Percentiles rank a stretch among this genome's conserved stretches.
Evolutionary conservation across 2,888 invertebrate species (phyloP).

Genomic region (Leptinotarsa rubiginosa): DNA sequence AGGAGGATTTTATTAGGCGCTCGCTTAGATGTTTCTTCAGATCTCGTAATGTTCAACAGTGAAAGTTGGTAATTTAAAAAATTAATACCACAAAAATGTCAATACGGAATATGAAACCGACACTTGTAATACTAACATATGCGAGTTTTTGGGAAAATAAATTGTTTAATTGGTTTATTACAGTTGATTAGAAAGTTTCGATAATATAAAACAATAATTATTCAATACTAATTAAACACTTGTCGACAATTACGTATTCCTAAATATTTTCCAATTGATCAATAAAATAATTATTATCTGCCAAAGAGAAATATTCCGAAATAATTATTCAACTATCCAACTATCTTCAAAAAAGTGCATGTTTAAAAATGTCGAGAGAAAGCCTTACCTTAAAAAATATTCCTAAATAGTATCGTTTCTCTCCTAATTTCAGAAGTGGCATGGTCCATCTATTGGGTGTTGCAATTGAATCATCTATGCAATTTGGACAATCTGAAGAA

Average conservation of each 20-base stretch:
- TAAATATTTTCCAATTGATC: too few species aligned
- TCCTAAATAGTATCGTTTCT: slow-evolving; percentile 90
- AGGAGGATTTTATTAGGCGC: neutral
- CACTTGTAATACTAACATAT: neutral
- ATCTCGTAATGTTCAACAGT: neutral
- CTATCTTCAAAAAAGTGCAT: too few species aligned
- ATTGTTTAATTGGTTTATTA: slow-evolving; percentile 1
- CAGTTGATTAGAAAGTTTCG: slow-evolving; percentile 5
- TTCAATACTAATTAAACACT: neutral
- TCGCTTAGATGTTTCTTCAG: neutral
- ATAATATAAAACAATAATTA: neutral
- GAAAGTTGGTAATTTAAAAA: neutral
- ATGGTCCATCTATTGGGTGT: slow-evolving; percentile 86
- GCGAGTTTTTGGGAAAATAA: neutral
- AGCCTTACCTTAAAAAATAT: slow-evolving; percentile 87
- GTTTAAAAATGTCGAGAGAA: neutral
- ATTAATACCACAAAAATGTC: neutral
- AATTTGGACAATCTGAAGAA: slow-evolving; percentile 82
- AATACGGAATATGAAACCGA: neutral
- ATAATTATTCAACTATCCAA: too few species aligned
- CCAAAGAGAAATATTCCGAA: too few species aligned
- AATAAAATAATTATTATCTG: too few species aligned
- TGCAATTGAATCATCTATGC: slow-evolving; percentile 76
- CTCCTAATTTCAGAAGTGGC: slow-evolving; percentile 88
- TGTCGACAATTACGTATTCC: neutral